phyloP scores from a whole-genome alignment of 2,888 invertebrate genomes.

The Adelognathus sp. region DNA sequence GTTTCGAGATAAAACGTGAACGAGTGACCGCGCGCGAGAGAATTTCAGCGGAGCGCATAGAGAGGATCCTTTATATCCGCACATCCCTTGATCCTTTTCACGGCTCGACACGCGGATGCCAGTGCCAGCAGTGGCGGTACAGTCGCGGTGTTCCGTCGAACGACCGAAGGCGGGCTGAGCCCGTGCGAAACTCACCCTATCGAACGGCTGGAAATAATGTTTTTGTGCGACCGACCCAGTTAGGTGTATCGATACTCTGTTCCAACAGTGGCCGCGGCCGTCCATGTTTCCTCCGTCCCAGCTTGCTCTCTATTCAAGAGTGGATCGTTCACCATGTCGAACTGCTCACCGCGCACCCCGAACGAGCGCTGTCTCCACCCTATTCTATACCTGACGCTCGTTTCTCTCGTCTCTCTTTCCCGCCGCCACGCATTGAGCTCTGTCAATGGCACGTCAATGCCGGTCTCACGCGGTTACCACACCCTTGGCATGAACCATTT shows the following conservation, averaged over 20 bases:
- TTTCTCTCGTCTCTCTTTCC: neutral
- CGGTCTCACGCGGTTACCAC: slow-evolving; percentile 23
- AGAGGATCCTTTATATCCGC: slow-evolving; percentile 17
- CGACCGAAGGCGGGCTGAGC: slow-evolving; percentile 11
- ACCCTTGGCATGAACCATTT: slow-evolving; percentile 24
- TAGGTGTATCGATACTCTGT: slow-evolving; percentile 54
- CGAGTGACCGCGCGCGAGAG: neutral
- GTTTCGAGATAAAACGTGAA: neutral
- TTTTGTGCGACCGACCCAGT: slow-evolving; percentile 58
- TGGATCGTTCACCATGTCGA: slow-evolving; percentile 49
- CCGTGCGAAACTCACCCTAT: slow-evolving; percentile 43
- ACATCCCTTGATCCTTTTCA: slow-evolving; percentile 38
- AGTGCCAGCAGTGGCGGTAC: neutral
- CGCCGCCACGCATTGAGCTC: slow-evolving; percentile 35
- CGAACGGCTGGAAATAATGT: slow-evolving; percentile 54
- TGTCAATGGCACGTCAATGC: slow-evolving; percentile 49
- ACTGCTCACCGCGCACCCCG: slow-evolving; percentile 51
- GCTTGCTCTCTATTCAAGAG: slow-evolving; percentile 47
- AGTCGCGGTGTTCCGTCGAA: slow-evolving; percentile 18
- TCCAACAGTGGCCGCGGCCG: slow-evolving; percentile 35
- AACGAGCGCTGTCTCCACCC: slow-evolving; percentile 25
- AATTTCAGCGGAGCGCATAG: slow-evolving; percentile 8
- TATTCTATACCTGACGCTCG: slow-evolving; percentile 5
- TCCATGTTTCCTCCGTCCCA: slow-evolving; percentile 27
- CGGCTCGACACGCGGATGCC: slow-evolving; percentile 40